A percentile compares a stretch with the other conserved stretches of the same genome.
These are phyloP conservation scores for Stegana nigrithorax DNA, from an alignment of 2,888 invertebrate species.

Conservation along the genomic window DNA sequence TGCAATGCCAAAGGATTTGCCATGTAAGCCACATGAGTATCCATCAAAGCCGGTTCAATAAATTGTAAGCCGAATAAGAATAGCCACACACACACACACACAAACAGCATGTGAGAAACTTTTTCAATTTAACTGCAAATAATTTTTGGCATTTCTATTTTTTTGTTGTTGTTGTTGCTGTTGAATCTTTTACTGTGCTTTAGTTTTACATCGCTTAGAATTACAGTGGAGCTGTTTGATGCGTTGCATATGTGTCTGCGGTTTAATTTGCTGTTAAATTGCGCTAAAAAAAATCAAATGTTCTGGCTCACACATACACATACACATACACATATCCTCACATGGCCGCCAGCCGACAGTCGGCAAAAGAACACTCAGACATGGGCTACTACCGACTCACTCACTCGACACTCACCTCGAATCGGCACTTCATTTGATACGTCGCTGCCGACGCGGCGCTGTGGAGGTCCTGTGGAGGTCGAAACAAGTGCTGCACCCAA, in stretches of 20 bases:
- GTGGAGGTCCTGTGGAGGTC: too few relatives aligned
- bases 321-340: constrained; percentile 38
- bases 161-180: not conserved
- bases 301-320: constrained; percentile 31
- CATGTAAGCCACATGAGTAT: constrained; percentile 2
- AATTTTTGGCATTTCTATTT: too few relatives aligned
- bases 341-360: too few relatives aligned
- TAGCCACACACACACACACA: not conserved
- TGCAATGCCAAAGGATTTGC: not conserved
- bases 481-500: too few relatives aligned
- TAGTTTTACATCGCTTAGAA: not conserved
- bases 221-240: not conserved
- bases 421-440: too few relatives aligned
- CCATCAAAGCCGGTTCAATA: constrained; percentile 40
- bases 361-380: not conserved
- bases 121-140: constrained; percentile 49
- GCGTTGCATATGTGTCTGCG: constrained; percentile 27
- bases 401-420: too few relatives aligned
- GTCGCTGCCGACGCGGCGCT: too few relatives aligned
- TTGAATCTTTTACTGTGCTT: not conserved
- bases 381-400: too few relatives aligned
- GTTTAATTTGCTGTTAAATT: constrained; percentile 58
- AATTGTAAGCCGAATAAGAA: too few relatives aligned
- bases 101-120: constrained; percentile 38
- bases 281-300: constrained; percentile 50